Evolutionary conservation across 2,113 vertebrate genomes (phyloP).

Genomic region (Macquaria ambigua): DNA sequence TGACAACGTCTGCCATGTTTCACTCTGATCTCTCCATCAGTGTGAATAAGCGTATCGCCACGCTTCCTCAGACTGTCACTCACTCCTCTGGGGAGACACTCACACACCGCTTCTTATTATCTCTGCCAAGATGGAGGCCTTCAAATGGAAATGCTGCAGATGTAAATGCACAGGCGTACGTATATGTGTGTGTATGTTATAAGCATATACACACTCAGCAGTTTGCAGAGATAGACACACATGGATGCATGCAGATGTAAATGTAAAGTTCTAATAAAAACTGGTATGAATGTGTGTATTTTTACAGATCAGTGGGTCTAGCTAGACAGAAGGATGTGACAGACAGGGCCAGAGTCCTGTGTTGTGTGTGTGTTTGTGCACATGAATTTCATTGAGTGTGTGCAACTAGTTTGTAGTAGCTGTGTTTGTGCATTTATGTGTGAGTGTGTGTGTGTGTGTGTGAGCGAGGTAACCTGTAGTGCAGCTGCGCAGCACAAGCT

Average conservation of each 20-base stretch:
- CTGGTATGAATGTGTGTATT: conserved; percentile 5
- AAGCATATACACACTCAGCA: conserved; percentile 6
- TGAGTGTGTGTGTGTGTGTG: conserved; percentile 29
- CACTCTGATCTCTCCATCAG: conserved; percentile 85
- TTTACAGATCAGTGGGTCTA: conserved; percentile 35
- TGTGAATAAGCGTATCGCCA: conserved; percentile 77
- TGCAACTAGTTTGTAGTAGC: conserved; percentile 41
- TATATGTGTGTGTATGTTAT: neutral
- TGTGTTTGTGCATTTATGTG: conserved; percentile 25
- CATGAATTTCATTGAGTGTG: conserved; percentile 21
- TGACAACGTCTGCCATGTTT: conserved; percentile 82
- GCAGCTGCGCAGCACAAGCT: conserved; percentile 66
- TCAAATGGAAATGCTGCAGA: conserved; percentile 72
- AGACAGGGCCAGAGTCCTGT: conserved; percentile 26
- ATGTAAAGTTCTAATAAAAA: conserved; percentile 15
- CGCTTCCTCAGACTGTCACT: conserved; percentile 82
- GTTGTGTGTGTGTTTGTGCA: conserved; percentile 32
- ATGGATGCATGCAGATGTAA: neutral
- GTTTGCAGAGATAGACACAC: conserved; percentile 24
- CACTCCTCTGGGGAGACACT: conserved; percentile 75
- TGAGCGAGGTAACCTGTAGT: conserved; percentile 76
- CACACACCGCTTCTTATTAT: conserved; percentile 69
- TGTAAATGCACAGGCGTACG: conserved; percentile 37
- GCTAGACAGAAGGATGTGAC: conserved; percentile 23
- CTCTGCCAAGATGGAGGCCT: conserved; percentile 64